These are phyloP conservation scores for Percopsis transmontana DNA, from an alignment of 2,113 vertebrate species.

Conservation along the genomic window DNA sequence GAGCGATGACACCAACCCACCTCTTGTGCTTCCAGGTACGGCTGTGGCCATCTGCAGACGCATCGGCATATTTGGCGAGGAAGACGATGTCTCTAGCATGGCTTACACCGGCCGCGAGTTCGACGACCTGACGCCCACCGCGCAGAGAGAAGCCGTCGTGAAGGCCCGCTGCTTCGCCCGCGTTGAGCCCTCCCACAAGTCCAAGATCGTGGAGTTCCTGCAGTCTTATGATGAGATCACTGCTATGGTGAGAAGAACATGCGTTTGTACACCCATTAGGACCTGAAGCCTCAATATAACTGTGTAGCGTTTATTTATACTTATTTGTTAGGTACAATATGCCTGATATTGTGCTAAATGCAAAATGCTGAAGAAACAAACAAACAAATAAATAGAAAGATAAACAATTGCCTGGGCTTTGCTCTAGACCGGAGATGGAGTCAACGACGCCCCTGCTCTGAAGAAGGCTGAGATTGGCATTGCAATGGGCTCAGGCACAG, in stretches of 20 bases:
- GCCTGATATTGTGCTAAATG: background rate
- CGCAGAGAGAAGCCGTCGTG: conserved; percentile 91
- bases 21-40: conserved; percentile 66
- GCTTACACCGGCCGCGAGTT: conserved; percentile 96
- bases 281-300: background rate
- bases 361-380: background rate
- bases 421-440: conserved; percentile 92
- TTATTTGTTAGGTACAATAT: no score
- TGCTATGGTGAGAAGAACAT: conserved; percentile 87
- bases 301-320: no score
- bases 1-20: background rate
- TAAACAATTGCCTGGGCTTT: conserved; percentile 7
- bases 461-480: conserved; percentile 99
- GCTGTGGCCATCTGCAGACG: conserved; percentile 97
- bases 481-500: conserved; percentile 97
- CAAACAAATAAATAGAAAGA: background rate
- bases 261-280: background rate
- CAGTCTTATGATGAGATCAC: conserved; percentile 97
- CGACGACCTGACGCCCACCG: conserved; percentile 85
- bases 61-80: conserved; percentile 91
- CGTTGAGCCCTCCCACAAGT: conserved; percentile 97
- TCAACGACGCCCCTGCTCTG: conserved; percentile 95
- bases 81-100: conserved; percentile 88
- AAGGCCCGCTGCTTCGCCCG: conserved; percentile 94
- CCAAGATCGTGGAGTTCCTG: conserved; percentile 97